Evolutionary conservation across 2,113 vertebrate species (phyloP).

Genomic region (Lycaon pictus): DNA sequence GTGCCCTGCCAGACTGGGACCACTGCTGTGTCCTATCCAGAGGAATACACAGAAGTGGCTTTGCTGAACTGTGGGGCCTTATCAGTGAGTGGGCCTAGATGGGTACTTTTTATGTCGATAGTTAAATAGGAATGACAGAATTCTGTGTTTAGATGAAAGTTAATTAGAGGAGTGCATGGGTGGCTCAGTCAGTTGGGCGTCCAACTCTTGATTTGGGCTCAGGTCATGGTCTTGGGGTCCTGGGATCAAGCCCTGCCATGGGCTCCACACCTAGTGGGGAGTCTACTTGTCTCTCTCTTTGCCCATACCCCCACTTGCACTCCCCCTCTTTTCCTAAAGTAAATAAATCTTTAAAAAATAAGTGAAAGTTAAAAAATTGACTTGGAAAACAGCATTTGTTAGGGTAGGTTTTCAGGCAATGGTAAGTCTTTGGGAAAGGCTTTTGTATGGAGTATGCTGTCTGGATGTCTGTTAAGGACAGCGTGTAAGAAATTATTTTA

Average conservation of each 20-base stretch:
- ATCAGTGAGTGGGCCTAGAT: rapidly evolving
- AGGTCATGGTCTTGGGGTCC: too few species aligned
- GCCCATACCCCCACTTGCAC: neutral
- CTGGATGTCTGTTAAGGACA: neutral
- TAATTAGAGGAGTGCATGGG: too few species aligned
- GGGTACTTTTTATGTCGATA: rapidly evolving
- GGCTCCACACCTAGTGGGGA: too few species aligned
- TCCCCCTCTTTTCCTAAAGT: neutral
- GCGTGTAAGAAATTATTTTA: rapidly evolving
- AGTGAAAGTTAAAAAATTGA: neutral
- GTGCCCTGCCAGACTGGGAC: too few species aligned
- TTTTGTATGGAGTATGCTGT: rapidly evolving
- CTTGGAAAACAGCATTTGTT: neutral
- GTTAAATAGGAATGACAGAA: neutral
- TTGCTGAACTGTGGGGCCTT: rapidly evolving
- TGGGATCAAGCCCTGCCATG: too few species aligned
- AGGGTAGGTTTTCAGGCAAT: neutral
- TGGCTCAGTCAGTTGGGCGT: too few species aligned
- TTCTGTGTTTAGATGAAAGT: too few species aligned
- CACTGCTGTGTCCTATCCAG: too few species aligned
- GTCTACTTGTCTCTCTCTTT: neutral
- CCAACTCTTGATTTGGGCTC: too few species aligned
- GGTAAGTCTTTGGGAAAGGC: neutral
- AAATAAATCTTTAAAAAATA: neutral
- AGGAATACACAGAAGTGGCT: rapidly evolving